Conservation (phyloP, 2,113 vertebrate genomes). For the Sardina pilchardus region DNA sequence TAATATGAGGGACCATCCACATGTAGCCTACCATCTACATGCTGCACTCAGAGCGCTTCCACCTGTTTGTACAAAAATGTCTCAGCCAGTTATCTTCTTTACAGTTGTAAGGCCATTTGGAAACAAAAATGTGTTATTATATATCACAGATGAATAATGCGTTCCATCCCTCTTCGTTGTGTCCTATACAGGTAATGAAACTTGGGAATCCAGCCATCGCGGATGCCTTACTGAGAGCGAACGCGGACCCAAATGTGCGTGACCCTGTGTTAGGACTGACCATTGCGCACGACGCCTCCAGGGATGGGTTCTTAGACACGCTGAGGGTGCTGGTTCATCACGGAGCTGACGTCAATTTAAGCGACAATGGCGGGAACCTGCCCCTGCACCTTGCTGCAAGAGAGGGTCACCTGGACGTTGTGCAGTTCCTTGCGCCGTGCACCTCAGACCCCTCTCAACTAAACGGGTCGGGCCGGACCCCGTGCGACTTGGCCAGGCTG, state of each 20-base stretch:
- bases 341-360: conserved; percentile 80
- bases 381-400: conserved; percentile 85
- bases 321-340: conserved; percentile 75
- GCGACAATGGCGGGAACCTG: conserved; percentile 81
- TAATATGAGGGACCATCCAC: not conserved
- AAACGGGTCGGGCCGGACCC: conserved; percentile 76
- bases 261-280: conserved; percentile 80
- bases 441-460: conserved; percentile 64
- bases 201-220: conserved; percentile 78
- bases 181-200: conserved; percentile 78
- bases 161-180: not conserved
- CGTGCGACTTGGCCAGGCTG: conserved; percentile 74
- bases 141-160: not conserved
- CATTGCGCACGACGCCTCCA: conserved; percentile 85
- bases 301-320: conserved; percentile 84
- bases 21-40: no score
- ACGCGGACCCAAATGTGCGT: conserved; percentile 79
- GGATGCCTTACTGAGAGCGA: conserved; percentile 68
- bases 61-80: not conserved
- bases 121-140: not conserved
- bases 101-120: not conserved
- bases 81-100: not conserved
- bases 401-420: conserved; percentile 78
- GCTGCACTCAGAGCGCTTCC: not conserved
- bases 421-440: conserved; percentile 71